phyloP scores from a whole-genome alignment of 2,797 vertebrate genomes.

The Acanthurus lineatus region DNA sequence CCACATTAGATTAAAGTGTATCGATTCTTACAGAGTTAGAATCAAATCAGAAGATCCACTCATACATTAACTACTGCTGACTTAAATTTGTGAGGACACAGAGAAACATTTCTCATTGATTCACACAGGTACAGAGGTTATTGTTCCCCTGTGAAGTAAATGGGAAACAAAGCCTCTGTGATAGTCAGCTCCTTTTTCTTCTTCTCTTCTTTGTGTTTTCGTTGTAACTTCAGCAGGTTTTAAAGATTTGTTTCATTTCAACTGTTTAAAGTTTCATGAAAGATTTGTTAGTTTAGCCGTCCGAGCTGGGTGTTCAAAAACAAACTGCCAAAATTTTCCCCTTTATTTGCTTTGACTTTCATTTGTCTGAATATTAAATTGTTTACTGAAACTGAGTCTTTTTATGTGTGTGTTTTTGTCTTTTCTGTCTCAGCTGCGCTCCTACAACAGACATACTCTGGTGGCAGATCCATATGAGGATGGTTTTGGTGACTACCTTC shows the following conservation, averaged over 20 bases:
- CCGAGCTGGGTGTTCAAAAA: no score
- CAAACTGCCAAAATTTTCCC: no score
- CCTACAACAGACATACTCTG: constrained; percentile 97
- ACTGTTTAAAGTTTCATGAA: no score
- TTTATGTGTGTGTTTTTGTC: no score
- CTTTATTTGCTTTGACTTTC: no score
- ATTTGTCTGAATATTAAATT: not conserved
- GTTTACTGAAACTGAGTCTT: not conserved
- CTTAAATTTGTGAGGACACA: not conserved
- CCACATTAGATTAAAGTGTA: not conserved
- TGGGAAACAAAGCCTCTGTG: not conserved
- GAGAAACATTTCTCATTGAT: constrained; percentile 4
- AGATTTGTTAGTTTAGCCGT: no score
- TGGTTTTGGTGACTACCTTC: constrained; percentile 89
- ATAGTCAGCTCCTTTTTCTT: not conserved
- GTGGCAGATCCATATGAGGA: constrained; percentile 94
- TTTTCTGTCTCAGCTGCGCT: constrained; percentile 87
- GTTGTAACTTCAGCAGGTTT: not conserved
- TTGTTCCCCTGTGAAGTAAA: not conserved
- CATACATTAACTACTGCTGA: constrained; percentile 18
- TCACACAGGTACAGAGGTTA: not conserved
- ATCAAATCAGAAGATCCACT: constrained; percentile 36
- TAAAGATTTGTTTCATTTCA: not conserved
- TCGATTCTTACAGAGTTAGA: constrained; percentile 18
- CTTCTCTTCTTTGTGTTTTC: not conserved